These are phyloP conservation scores for Neopelma chrysocephalum DNA, from an alignment of 2,797 vertebrate genomes.

Conservation along the genomic window DNA sequence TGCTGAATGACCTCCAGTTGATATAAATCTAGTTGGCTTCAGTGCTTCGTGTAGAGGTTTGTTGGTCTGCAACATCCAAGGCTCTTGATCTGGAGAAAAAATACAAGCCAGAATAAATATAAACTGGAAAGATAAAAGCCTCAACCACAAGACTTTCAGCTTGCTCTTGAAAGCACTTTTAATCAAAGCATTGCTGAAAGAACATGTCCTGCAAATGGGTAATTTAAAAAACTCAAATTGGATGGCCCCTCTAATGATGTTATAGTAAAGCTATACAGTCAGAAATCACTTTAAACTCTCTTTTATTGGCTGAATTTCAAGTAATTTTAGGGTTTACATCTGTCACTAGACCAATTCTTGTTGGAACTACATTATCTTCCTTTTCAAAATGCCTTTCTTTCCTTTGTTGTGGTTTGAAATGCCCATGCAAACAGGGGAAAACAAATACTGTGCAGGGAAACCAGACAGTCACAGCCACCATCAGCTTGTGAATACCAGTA, in stretches of 20 bases:
- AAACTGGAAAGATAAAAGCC: not conserved
- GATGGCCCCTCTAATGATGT: not conserved
- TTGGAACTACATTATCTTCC: not conserved
- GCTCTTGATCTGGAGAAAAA: not conserved
- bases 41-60: not conserved
- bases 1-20: not conserved
- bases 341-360: not conserved
- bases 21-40: not conserved
- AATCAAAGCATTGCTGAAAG: not conserved
- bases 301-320: constrained; percentile 25
- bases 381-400: not conserved
- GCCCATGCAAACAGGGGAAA: not conserved
- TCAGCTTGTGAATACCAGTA: not conserved
- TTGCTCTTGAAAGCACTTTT: not conserved
- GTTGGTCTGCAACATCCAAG: not conserved
- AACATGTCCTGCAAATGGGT: constrained; percentile 15
- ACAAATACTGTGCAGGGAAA: not conserved
- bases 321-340: not conserved
- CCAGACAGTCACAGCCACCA: not conserved
- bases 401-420: not conserved
- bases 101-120: not conserved
- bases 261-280: not conserved
- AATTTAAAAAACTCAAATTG: not conserved
- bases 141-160: not conserved
- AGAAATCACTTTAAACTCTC: constrained; percentile 33